Conservation (phyloP, 2,797 vertebrate genomes). For the Phoxinus dragarum region DNA sequence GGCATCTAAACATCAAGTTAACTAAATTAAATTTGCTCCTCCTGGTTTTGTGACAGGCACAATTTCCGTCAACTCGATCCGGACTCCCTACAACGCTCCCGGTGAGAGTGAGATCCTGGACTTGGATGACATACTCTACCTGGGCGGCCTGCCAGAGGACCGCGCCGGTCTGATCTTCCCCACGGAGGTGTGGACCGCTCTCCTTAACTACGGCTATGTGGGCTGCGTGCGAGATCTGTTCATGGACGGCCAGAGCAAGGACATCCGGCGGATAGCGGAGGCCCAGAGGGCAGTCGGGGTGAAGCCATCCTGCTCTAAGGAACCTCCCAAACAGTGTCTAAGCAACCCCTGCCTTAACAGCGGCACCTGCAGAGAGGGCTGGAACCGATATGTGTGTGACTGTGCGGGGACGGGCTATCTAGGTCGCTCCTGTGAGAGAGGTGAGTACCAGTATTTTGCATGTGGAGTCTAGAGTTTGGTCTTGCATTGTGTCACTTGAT, state of each 20-base stretch:
- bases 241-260: slow-evolving; percentile 98
- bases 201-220: slow-evolving; percentile 96
- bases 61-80: slow-evolving; percentile 95
- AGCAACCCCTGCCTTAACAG: slow-evolving; percentile 98
- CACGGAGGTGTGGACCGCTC: slow-evolving; percentile 88
- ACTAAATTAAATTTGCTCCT: neutral
- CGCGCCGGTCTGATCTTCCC: slow-evolving; percentile 95
- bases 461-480: neutral
- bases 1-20: slow-evolving; percentile 12
- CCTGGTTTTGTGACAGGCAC: slow-evolving; percentile 81
- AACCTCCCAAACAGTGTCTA: slow-evolving; percentile 94
- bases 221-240: slow-evolving; percentile 98
- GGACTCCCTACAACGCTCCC: slow-evolving; percentile 94
- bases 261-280: slow-evolving; percentile 96
- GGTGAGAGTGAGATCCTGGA: slow-evolving; percentile 98
- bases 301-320: slow-evolving; percentile 95
- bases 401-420: slow-evolving; percentile 96
- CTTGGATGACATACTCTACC: slow-evolving; percentile 93
- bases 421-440: slow-evolving; percentile 96
- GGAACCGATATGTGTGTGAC: slow-evolving; percentile 98
- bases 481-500: neutral
- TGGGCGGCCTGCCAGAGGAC: slow-evolving; percentile 96
- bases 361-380: slow-evolving; percentile 94
- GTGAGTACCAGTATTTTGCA: slow-evolving; percentile 72
- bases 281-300: slow-evolving; percentile 94